Conservation (phyloP, 2,797 vertebrate species). For the Pipistrellus pipistrellus region DNA sequence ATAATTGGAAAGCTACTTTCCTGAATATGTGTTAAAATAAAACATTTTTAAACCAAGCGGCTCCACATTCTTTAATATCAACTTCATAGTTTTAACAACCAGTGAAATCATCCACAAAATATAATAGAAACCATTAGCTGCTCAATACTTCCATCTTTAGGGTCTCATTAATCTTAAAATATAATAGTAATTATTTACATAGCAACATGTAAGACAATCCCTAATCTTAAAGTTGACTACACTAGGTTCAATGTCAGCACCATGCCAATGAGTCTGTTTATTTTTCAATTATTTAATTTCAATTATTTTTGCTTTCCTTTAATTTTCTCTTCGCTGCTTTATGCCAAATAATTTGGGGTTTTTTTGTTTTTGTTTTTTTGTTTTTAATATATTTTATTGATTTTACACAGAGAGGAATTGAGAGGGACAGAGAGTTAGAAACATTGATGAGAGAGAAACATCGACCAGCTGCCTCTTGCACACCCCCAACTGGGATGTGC, state of each 20-base stretch:
- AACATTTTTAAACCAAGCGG: constrained; percentile 2
- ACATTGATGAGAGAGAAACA: too few relatives aligned
- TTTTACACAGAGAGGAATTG: too few relatives aligned
- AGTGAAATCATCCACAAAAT: constrained; percentile 45
- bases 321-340: background rate
- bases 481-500: too few relatives aligned
- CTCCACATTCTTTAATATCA: constrained; percentile 3
- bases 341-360: background rate
- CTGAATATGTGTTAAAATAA: background rate
- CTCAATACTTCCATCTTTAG: constrained; percentile 34
- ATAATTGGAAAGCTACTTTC: constrained; percentile 41
- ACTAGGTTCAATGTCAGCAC: background rate
- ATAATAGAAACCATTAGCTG: background rate
- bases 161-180: background rate
- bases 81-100: constrained; percentile 13
- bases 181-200: background rate
- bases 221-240: background rate
- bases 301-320: constrained; percentile 27
- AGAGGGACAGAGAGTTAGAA: too few relatives aligned
- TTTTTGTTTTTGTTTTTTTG: too few relatives aligned
- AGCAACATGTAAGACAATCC: background rate
- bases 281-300: constrained; percentile 24
- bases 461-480: too few relatives aligned
- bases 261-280: background rate
- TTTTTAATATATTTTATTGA: too few relatives aligned